Evolutionary conservation across 2,888 invertebrate genomes (phyloP).

Genomic region (Acronicta aceris): DNA sequence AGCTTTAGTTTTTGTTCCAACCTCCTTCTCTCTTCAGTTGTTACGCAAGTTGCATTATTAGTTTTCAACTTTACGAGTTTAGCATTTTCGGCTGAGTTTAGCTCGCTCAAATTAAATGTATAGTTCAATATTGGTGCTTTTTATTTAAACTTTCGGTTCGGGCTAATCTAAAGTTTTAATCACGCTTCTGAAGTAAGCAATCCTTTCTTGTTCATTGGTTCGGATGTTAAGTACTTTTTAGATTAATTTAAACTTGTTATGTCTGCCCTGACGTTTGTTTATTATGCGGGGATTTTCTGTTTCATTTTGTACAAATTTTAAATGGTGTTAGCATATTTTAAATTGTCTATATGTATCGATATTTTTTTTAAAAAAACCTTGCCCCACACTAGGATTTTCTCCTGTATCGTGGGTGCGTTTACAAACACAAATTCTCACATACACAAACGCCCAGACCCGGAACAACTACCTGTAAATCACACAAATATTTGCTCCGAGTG

Average conservation of each 20-base stretch:
- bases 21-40: slow-evolving; percentile 68
- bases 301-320: neutral
- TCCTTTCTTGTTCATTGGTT: slow-evolving; percentile 57
- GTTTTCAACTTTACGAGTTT: slow-evolving; percentile 80
- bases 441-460: too few relatives aligned
- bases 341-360: too few relatives aligned
- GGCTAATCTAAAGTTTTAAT: slow-evolving; percentile 69
- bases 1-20: slow-evolving; percentile 72
- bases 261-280: slow-evolving; percentile 14
- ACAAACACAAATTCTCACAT: too few relatives aligned
- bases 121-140: slow-evolving; percentile 67
- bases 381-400: too few relatives aligned
- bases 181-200: slow-evolving; percentile 52
- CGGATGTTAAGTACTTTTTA: slow-evolving; percentile 41
- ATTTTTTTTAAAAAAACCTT: too few relatives aligned
- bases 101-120: slow-evolving; percentile 71
- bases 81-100: slow-evolving; percentile 74
- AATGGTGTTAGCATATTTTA: too few relatives aligned
- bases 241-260: slow-evolving; percentile 49
- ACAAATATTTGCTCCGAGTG: too few relatives aligned
- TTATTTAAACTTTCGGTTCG: slow-evolving; percentile 60
- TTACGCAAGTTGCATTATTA: slow-evolving; percentile 84
- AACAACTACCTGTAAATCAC: too few relatives aligned
- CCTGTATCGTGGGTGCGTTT: too few relatives aligned
- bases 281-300: neutral